Evolutionary conservation across 2,797 vertebrate genomes (phyloP), one percentile per base, ranked within the genome.

Genomic region (Peromyscus aztecus): DNA sequence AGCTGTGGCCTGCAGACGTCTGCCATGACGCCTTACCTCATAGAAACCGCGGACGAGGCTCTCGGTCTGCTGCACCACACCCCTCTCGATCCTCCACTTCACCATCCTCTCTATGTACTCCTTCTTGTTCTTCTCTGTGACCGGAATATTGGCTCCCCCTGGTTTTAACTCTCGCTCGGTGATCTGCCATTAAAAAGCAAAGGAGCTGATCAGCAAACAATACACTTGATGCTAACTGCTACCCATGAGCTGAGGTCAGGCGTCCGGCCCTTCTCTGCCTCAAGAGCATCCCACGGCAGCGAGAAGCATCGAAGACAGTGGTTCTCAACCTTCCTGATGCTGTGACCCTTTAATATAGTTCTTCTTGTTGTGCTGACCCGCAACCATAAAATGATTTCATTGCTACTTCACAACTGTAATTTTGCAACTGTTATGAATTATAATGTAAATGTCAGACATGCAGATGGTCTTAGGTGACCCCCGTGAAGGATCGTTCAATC

Each of bases 21-120:
- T 13, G 27, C 14, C 1, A 27, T 6, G 31, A 5, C 3, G 4
- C 3, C 4, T 97, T 98, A 99, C 99, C 99, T 99, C 99, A 27
- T 99, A 99, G 98, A 99, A 99, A 73, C 99, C 99, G 63, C 99
- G 99, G 93, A 99, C 99, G 81, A 99, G 98, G 97, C 99, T 99
- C 98, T 99, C 99, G 0, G 99, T 99, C 98, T 99, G 99, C 97
- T 99, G 99, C 40, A 99, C 99, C 73, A 99, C 99, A 7, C 99
- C 99, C 89, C 99, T 99, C 98, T 99, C 99, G 13, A 99, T 99
- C 76, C 99, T 99, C 99, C 99, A 99, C 97, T 99, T 99, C 96
- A 99, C 99, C 99, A 99, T 99, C n/a, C 99, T 99, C 98, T 99
- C 99, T 13, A 99, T 99, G 97, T 99, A 99, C 95, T 99, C 99